Percentiles rank a stretch among this genome's conserved stretches.
phyloP scores from a whole-genome alignment of 2,888 invertebrate species.

The Sthenelais limicola region DNA sequence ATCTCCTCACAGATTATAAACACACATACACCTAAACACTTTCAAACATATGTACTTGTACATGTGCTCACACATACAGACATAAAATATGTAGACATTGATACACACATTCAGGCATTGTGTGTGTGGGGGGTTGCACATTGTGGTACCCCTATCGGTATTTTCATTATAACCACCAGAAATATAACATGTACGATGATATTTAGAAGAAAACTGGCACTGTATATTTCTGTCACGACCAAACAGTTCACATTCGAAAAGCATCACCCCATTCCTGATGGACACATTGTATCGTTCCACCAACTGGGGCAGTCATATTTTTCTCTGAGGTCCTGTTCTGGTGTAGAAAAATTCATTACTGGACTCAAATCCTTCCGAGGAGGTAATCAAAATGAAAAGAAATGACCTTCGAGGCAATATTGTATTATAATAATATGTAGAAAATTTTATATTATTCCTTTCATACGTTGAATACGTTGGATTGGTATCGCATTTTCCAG shows the following conservation, averaged over 20 bases:
- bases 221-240: slow-evolving; percentile 37
- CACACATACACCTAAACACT: too few species aligned
- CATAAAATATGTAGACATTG: too few species aligned
- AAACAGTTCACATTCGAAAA: slow-evolving; percentile 30
- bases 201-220: too few species aligned
- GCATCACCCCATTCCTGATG: slow-evolving; percentile 18
- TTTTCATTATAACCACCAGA: too few species aligned
- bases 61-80: too few species aligned
- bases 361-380: slow-evolving; percentile 32
- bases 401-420: slow-evolving; percentile 40
- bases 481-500: slow-evolving; percentile 38
- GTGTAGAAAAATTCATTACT: slow-evolving; percentile 33
- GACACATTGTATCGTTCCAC: slow-evolving; percentile 15
- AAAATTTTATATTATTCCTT: slow-evolving; percentile 40
- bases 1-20: too few species aligned
- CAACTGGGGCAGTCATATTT: slow-evolving; percentile 26
- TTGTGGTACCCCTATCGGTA: too few species aligned
- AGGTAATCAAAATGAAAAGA: slow-evolving; percentile 40
- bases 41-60: too few species aligned
- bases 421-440: slow-evolving; percentile 35
- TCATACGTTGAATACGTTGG: slow-evolving; percentile 39
- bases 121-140: too few species aligned
- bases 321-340: slow-evolving; percentile 23
- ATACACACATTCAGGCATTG: too few species aligned
- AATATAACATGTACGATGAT: too few species aligned